Percentiles rank a stretch among this genome's conserved stretches.
phyloP scores from a whole-genome alignment of 2,888 invertebrate genomes.

The Malthinus flaveolus region DNA sequence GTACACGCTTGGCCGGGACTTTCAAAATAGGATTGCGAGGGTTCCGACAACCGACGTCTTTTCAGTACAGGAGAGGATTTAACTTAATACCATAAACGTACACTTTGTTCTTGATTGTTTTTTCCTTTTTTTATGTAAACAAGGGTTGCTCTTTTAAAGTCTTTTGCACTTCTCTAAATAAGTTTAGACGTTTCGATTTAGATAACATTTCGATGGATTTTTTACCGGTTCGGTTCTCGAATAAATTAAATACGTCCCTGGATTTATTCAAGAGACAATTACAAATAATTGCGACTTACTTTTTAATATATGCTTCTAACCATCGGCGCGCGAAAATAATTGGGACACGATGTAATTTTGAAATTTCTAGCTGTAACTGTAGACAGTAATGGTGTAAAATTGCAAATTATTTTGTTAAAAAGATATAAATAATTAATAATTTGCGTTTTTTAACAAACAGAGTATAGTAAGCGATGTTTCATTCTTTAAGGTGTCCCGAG shows the following conservation, averaged over 20 bases:
- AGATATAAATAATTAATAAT: background rate
- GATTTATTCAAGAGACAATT: slow-evolving; percentile 39
- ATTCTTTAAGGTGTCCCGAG: slow-evolving; percentile 36
- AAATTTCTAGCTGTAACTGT: slow-evolving; percentile 49
- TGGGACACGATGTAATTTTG: slow-evolving; percentile 54
- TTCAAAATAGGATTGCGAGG: slow-evolving; percentile 42
- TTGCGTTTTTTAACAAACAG: slow-evolving; percentile 13
- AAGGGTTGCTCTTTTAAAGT: slow-evolving; percentile 13
- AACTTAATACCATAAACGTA: slow-evolving; percentile 18
- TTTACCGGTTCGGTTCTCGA: too few relatives aligned
- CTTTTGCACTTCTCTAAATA: slow-evolving; percentile 1
- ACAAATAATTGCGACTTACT: slow-evolving; percentile 49
- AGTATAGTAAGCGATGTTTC: slow-evolving; percentile 30
- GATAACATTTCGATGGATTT: too few relatives aligned
- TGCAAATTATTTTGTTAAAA: slow-evolving; percentile 30
- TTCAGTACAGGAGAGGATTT: slow-evolving; percentile 25
- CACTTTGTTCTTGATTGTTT: slow-evolving; percentile 22
- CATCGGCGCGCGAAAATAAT: slow-evolving; percentile 56
- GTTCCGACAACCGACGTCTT: slow-evolving; percentile 33
- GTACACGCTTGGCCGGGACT: slow-evolving; percentile 52
- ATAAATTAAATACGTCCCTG: slow-evolving; percentile 15
- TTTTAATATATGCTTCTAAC: slow-evolving; percentile 54
- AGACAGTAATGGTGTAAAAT: slow-evolving; percentile 11
- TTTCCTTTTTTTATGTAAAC: slow-evolving; percentile 11
- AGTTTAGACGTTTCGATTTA: too few relatives aligned